phyloP scores from a whole-genome alignment of 2,113 vertebrate species.

The Oryzias melastigma region DNA sequence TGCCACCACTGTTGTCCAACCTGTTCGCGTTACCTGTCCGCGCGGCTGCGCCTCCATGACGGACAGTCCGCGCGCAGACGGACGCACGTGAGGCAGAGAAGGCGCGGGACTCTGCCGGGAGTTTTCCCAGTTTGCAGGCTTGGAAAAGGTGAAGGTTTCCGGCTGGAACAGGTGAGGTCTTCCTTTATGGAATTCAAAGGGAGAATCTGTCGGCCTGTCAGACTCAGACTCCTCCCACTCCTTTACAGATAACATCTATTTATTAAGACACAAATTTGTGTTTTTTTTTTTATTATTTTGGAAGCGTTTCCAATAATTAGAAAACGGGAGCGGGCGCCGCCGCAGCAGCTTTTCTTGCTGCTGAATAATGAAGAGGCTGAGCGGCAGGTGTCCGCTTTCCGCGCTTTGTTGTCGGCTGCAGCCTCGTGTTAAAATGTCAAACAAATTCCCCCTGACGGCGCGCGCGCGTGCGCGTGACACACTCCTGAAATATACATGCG shows the following conservation, averaged over 20 bases:
- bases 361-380: constrained; percentile 71
- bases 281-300: too few species aligned
- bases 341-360: background rate
- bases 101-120: constrained; percentile 29
- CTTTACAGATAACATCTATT: too few species aligned
- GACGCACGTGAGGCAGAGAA: constrained; percentile 12
- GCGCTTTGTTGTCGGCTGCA: constrained; percentile 55
- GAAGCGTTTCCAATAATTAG: too few species aligned
- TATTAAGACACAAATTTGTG: too few species aligned
- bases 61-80: background rate
- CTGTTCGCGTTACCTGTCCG: constrained; percentile 12
- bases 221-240: too few species aligned
- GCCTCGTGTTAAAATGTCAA: constrained; percentile 49
- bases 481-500: constrained; percentile 34
- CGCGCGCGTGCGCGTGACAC: background rate
- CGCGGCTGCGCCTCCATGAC: background rate
- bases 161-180: constrained; percentile 15
- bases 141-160: background rate
- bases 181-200: constrained; percentile 16
- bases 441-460: constrained; percentile 19
- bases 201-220: background rate
- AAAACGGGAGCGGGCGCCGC: too few species aligned
- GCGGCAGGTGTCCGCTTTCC: constrained; percentile 69
- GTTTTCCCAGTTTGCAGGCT: constrained; percentile 23
- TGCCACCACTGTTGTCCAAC: constrained; percentile 31